Conservation (phyloP, 2,797 vertebrate genomes). For the Macrochelys suwanniensis region DNA sequence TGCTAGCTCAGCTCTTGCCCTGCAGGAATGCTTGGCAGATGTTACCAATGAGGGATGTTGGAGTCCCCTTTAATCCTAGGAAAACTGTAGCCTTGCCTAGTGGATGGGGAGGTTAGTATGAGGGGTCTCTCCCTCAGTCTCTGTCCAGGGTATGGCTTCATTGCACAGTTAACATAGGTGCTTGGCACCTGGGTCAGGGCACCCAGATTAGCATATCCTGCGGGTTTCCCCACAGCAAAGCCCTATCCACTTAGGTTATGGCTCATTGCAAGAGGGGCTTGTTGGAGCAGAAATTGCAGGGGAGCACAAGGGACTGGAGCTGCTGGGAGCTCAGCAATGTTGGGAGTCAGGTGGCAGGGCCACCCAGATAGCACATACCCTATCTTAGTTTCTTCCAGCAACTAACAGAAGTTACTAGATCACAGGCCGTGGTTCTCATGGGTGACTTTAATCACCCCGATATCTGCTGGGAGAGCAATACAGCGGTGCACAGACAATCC, state of each 20-base stretch:
- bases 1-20: background rate
- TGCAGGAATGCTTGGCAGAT: background rate
- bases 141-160: background rate
- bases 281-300: background rate
- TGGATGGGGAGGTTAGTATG: no score
- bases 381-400: background rate
- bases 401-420: no score
- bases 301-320: background rate
- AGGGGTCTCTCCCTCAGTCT: background rate
- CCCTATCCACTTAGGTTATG: background rate
- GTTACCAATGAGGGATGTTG: background rate
- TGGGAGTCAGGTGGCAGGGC: background rate
- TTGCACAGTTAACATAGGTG: background rate
- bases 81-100: background rate
- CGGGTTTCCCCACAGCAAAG: background rate
- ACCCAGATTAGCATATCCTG: background rate
- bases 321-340: background rate
- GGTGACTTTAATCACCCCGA: no score
- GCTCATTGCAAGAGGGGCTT: background rate
- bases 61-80: background rate
- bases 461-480: no score
- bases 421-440: no score
- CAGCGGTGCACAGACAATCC: no score
- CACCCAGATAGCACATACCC: no score
- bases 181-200: background rate